Base-by-base conservation (phyloP, 2,888 invertebrate species). In the Halictus quadricinctus region DNA sequence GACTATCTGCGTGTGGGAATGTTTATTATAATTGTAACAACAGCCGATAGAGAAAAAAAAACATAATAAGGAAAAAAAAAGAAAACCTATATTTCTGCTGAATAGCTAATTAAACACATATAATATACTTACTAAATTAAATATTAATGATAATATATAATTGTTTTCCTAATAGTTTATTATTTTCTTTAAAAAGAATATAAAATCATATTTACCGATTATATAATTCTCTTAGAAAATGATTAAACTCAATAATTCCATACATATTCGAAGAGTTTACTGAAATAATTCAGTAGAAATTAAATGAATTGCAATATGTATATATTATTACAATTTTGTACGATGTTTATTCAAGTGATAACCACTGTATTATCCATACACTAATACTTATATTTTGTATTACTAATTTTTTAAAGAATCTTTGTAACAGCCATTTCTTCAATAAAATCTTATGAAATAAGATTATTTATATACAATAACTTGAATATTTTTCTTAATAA, bases 61-160 rank as follows among this genome's bases (percentile, higher is more conserved):
- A 66, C 3, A 8, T 21, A 66, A 21, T 66, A 66, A 66, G 15
- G 10, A 21, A 66, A 21, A 66, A 36, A 41, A 66, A 66, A 66
- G 29, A 15, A 29, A 64, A 29, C 29, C 7, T 41, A 69, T 13
- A 21, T 43, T 43, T n/a, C 13, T 70, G 43, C 12, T 12, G 13
- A 70, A 70, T 43, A 70, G 21, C 43, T 1, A 21, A n/a, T 70
- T n/a, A 43, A 70, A n/a, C n/a, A 70, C 21, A 70, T 66, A 36
- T 69, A 69, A n/a, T 29, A 70, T 58, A 81, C 43, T n/a, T 74
- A 60, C 69, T 60, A 73, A 69, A 74, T 74, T 76, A 80, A 36
- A 72, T 77, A 81, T 74, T 70, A 43, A 60, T 74, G 18, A 12
- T 73, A 36, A 8, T 77, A 12, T 74, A 80, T 15, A 69, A 60